These are phyloP conservation scores for Pyralis farinalis DNA, from an alignment of 2,888 invertebrate genomes.

Conservation along the genomic window DNA sequence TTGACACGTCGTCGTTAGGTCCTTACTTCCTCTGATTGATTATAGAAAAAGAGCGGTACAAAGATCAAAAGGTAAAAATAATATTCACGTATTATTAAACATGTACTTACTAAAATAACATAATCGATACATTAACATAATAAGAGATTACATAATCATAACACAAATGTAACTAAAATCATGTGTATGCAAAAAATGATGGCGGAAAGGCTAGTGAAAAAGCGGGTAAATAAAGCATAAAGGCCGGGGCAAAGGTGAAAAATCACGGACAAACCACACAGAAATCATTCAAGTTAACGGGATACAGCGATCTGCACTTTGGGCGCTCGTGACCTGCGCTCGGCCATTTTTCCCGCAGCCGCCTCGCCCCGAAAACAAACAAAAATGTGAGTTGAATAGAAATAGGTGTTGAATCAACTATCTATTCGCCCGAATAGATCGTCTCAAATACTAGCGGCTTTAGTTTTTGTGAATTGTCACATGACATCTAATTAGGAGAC, in stretches of 20 bases:
- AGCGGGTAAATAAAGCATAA: constrained; percentile 35
- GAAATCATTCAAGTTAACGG: constrained; percentile 65
- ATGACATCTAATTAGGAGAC: too few species aligned
- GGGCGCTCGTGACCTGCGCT: constrained; percentile 50
- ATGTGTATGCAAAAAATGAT: constrained; percentile 10
- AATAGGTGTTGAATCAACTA: constrained; percentile 1
- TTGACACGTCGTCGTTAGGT: too few species aligned
- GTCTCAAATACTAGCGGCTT: neutral
- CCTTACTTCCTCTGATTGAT: too few species aligned
- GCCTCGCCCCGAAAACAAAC: constrained; percentile 6
- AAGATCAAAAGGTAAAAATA: too few species aligned
- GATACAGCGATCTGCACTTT: constrained; percentile 62
- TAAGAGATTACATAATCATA: too few species aligned
- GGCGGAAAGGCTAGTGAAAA: constrained; percentile 18
- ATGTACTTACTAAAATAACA: too few species aligned
- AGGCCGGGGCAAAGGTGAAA: constrained; percentile 43
- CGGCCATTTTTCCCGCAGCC: constrained; percentile 41
- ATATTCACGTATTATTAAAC: too few species aligned
- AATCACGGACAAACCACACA: constrained; percentile 55
- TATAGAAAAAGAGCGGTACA: too few species aligned
- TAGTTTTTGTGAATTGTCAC: too few species aligned
- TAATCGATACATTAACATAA: too few species aligned
- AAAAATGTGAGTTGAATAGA: constrained; percentile 8
- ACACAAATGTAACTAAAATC: too few species aligned
- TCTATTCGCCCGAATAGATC: neutral